These are phyloP conservation scores for Heterochromis multidens DNA, from an alignment of 2,113 vertebrate genomes.

Conservation along the genomic window DNA sequence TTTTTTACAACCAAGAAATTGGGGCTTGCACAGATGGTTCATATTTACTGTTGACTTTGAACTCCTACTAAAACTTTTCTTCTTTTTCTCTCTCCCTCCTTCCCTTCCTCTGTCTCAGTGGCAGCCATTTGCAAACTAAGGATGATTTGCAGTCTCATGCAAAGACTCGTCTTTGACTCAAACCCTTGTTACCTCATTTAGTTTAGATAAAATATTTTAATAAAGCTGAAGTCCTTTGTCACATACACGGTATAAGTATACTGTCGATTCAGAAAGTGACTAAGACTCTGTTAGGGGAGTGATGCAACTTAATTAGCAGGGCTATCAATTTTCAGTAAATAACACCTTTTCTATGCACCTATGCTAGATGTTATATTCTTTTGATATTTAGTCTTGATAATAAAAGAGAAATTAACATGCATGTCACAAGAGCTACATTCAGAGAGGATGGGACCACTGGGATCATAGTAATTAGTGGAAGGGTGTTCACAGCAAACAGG, in stretches of 20 bases:
- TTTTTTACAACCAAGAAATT: conserved; percentile 49
- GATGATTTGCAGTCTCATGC: conserved; percentile 27
- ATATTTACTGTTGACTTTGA: conserved; percentile 63
- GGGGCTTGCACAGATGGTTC: conserved; percentile 59
- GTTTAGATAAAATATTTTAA: background rate
- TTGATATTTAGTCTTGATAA: background rate
- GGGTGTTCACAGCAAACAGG: background rate
- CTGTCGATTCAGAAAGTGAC: background rate
- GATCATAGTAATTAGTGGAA: background rate
- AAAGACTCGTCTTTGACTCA: background rate
- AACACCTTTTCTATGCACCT: background rate
- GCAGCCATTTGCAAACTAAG: conserved; percentile 33
- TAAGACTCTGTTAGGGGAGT: background rate
- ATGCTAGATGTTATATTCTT: background rate
- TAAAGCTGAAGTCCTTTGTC: background rate
- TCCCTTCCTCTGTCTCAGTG: conserved; percentile 3
- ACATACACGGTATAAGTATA: background rate
- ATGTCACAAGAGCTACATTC: background rate
- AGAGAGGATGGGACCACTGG: background rate
- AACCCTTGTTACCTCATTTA: background rate
- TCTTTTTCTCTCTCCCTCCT: background rate
- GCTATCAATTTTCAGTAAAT: background rate
- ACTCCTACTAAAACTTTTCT: conserved; percentile 33
- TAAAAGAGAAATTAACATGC: background rate
- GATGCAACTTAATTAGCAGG: background rate